These are phyloP conservation scores for Atherinomorus stipes DNA, from an alignment of 2,113 vertebrate species.

Conservation along the genomic window DNA sequence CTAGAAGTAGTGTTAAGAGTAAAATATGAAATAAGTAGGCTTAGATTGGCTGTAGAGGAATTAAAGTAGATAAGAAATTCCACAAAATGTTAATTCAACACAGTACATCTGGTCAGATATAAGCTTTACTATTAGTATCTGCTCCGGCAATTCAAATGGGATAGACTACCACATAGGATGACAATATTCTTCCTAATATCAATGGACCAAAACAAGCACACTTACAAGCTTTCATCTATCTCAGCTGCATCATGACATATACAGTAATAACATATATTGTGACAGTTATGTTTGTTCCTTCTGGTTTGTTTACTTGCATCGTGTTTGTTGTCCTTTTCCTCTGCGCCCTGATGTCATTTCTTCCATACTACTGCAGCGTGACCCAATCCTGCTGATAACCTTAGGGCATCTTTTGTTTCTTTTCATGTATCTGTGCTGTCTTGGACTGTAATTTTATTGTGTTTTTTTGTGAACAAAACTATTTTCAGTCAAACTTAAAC, in stretches of 20 bases:
- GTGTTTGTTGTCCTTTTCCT: conserved; percentile 52
- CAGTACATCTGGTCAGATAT: conserved; percentile 68
- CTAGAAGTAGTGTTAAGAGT: conserved; percentile 66
- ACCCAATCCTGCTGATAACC: conserved; percentile 68
- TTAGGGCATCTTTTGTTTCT: conserved; percentile 35
- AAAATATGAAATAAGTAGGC: conserved; percentile 60
- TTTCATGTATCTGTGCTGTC: conserved; percentile 62
- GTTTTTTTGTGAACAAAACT: conserved; percentile 68
- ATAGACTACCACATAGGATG: conserved; percentile 37
- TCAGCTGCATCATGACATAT: conserved; percentile 65
- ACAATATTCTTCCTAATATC: conserved; percentile 65
- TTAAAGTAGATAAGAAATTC: conserved; percentile 58
- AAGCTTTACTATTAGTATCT: conserved; percentile 57
- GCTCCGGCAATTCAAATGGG: conserved; percentile 48
- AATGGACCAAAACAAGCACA: conserved; percentile 82
- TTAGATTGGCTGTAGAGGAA: conserved; percentile 60
- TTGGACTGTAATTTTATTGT: conserved; percentile 70
- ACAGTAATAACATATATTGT: conserved; percentile 58
- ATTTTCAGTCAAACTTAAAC: conserved; percentile 79
- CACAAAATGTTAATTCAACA: conserved; percentile 58
- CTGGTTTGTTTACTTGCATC: conserved; percentile 65
- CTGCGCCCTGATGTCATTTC: conserved; percentile 55
- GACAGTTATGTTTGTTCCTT: conserved; percentile 49
- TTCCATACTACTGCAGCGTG: conserved; percentile 63
- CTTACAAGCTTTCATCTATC: conserved; percentile 69